Conservation (phyloP, 2,113 vertebrate genomes). For the Hippocampus comes region DNA sequence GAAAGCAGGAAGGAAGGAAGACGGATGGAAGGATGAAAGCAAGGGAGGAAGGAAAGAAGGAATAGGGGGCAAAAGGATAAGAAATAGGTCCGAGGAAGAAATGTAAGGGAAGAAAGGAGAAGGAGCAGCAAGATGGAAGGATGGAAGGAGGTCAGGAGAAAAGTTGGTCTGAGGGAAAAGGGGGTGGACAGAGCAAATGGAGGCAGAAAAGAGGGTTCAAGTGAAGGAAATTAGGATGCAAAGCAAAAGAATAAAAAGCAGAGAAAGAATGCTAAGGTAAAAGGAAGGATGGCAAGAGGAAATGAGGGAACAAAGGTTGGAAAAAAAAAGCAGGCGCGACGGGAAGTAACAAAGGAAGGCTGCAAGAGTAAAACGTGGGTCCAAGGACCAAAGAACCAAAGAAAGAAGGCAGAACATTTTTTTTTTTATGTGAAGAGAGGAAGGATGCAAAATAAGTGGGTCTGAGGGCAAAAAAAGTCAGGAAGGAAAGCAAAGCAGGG, state of each 20-base stretch:
- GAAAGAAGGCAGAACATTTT: too few relatives aligned
- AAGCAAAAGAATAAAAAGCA: background rate
- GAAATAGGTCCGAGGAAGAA: too few relatives aligned
- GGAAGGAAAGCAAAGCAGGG: background rate
- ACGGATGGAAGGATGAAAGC: background rate
- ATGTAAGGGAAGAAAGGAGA: background rate
- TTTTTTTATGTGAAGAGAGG: background rate
- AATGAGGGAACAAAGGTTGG: background rate
- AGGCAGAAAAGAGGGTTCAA: background rate
- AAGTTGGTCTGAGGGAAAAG: background rate
- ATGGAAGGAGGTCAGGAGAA: background rate
- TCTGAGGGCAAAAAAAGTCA: background rate
- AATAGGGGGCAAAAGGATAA: background rate
- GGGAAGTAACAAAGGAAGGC: background rate
- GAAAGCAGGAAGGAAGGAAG: constrained; percentile 6
- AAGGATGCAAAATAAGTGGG: background rate
- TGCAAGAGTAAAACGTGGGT: background rate
- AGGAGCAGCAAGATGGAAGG: background rate
- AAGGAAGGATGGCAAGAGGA: background rate
- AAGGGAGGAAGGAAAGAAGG: background rate
- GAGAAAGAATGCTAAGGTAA: background rate
- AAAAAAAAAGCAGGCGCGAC: background rate
- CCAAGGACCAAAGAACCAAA: background rate
- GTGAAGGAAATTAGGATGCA: background rate
- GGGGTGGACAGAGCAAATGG: background rate